phyloP scores from a whole-genome alignment of 2,888 invertebrate genomes.

The Ypsolopha scabrella region DNA sequence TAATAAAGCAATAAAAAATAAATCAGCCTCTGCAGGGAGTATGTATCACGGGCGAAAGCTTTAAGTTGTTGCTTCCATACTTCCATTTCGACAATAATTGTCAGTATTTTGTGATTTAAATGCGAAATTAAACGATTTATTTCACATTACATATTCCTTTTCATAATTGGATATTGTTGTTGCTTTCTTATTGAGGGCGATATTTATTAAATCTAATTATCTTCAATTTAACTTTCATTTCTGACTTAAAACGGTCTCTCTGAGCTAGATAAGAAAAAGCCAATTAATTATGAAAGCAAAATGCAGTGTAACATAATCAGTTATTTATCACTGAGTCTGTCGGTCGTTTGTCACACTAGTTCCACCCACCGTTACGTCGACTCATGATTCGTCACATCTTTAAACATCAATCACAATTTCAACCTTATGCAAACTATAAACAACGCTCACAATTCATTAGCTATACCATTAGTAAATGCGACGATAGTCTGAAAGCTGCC shows the following conservation, averaged over 20 bases:
- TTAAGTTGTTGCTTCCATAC: constrained; percentile 33
- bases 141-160: too few relatives aligned
- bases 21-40: constrained; percentile 38
- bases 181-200: too few relatives aligned
- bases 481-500: constrained; percentile 53
- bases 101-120: constrained; percentile 25
- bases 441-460: constrained; percentile 32
- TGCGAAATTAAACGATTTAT: too few relatives aligned
- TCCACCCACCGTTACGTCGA: constrained; percentile 51
- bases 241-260: too few relatives aligned
- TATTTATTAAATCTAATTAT: too few relatives aligned
- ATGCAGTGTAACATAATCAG: constrained; percentile 65
- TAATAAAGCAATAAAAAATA: constrained; percentile 55
- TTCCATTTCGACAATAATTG: constrained; percentile 35
- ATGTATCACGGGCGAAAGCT: constrained; percentile 31
- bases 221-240: too few relatives aligned
- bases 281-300: constrained; percentile 58
- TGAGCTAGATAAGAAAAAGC: constrained; percentile 42
- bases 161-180: too few relatives aligned
- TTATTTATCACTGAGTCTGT: constrained; percentile 64
- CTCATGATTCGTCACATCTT: constrained; percentile 45
- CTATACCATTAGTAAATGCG: constrained; percentile 37
- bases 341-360: constrained; percentile 59
- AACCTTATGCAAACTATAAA: constrained; percentile 26
- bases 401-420: constrained; percentile 21